Conservation (phyloP, 2,113 vertebrate genomes). For the Poecilia latipinna region DNA sequence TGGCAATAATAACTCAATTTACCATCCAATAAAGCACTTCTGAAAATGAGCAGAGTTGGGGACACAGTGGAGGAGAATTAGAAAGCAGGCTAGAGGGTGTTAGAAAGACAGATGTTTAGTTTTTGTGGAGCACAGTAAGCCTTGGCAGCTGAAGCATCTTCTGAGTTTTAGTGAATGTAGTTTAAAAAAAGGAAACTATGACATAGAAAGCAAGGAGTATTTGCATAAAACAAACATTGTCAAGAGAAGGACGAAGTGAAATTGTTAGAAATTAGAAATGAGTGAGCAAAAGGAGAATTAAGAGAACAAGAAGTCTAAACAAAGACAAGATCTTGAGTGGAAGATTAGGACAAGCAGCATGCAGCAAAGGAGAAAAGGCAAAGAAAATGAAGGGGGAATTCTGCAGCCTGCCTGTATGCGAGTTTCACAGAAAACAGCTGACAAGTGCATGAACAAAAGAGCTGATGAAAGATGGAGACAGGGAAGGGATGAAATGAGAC, state of each 20-base stretch:
- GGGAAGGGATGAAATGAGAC: constrained; percentile 21
- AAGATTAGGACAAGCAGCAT: constrained; percentile 25
- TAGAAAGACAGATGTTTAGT: constrained; percentile 42
- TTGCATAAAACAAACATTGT: not conserved
- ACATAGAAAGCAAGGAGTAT: constrained; percentile 5
- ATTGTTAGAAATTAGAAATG: not conserved
- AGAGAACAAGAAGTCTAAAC: constrained; percentile 21
- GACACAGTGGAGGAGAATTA: constrained; percentile 30
- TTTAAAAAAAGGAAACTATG: constrained; percentile 22
- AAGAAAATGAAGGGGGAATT: not conserved
- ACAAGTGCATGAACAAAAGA: constrained; percentile 43
- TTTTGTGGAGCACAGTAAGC: constrained; percentile 19
- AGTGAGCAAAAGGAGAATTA: constrained; percentile 2
- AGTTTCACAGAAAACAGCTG: constrained; percentile 49
- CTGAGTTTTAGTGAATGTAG: constrained; percentile 25
- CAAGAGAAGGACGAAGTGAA: constrained; percentile 6
- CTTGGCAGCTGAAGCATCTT: constrained; percentile 34
- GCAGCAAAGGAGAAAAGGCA: constrained; percentile 1
- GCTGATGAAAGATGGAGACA: constrained; percentile 4
- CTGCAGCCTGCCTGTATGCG: constrained; percentile 19
- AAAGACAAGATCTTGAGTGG: constrained; percentile 28
- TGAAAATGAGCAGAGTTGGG: constrained; percentile 33
- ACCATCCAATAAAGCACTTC: constrained; percentile 38
- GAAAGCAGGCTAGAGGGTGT: constrained; percentile 9
- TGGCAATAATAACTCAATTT: constrained; percentile 31